Conservation (phyloP, 2,797 vertebrate genomes). For the Dromococcyx pavoninus region DNA sequence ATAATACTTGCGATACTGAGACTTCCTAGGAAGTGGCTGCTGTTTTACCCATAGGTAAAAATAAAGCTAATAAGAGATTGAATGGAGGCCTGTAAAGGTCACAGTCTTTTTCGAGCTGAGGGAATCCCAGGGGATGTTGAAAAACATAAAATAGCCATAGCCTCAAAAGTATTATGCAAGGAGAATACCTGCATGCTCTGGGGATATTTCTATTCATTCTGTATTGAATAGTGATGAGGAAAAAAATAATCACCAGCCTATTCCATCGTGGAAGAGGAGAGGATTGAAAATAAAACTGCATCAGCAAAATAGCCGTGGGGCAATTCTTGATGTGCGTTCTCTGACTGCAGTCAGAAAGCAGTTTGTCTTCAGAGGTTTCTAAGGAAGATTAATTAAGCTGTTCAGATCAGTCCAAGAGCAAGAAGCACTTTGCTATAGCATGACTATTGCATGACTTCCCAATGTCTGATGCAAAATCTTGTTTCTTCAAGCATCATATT, state of each 20-base stretch:
- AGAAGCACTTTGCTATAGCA: background rate
- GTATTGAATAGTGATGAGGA: background rate
- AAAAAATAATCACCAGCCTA: background rate
- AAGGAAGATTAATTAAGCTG: background rate
- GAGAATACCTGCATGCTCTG: background rate
- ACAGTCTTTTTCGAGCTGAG: background rate
- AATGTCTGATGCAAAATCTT: background rate
- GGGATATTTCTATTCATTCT: background rate
- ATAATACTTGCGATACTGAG: background rate
- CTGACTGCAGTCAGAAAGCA: background rate
- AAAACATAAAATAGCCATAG: background rate
- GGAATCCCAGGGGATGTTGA: background rate
- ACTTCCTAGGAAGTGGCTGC: background rate
- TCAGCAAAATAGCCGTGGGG: background rate
- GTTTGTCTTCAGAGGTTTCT: background rate
- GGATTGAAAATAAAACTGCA: background rate
- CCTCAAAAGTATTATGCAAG: background rate
- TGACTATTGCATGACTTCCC: background rate
- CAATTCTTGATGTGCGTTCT: background rate
- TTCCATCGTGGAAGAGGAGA: background rate
- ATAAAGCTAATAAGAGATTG: background rate
- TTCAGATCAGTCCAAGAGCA: background rate
- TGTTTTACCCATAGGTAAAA: background rate
- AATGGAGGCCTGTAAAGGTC: background rate
- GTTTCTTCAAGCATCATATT: background rate